Evolutionary conservation across 2,113 vertebrate species (phyloP), one percentile per base, ranked within the genome.

Genomic region (Gasterosteus nipponicus): DNA sequence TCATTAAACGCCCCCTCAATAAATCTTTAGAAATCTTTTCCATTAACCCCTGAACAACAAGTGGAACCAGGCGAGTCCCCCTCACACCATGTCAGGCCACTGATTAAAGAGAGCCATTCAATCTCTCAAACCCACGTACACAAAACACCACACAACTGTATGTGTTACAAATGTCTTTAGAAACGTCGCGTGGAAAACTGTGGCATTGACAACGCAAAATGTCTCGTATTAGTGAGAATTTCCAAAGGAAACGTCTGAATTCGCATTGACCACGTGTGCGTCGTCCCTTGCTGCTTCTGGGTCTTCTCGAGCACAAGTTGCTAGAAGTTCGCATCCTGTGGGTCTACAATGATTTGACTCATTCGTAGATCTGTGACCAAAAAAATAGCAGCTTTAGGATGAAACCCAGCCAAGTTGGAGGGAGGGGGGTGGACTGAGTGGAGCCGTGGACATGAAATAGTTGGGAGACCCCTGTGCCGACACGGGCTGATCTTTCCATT

Each of bases 1-100:
- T 92, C 91, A 90, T 94, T 92, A 93, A 94, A 92, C 90, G 89
- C 92, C 91, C 90, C 91, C 86, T 90, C 91, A 90, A 92, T 93
- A 92, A 92, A 92, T 91, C 91, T 91, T 92, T 91, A 90, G 88
- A 92, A 92, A 92, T 87, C 84, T 89, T 87, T 89, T 89, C 89
- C 85, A 91, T 89, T 92, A 87, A 93, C 84, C 86, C 82, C 81
- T 67, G 78, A 84, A 89, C 89, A 90, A 89, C 83, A 87, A 89
- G 91, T 88, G 90, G 82, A 87, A 91, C 87, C 89, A 89, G 86
- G 75, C 88, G 87, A 86, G 87, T 86, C 82, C 83, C 82, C 75
- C 86, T 78, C 85, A 70, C 87, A 83, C 86, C 64, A 80, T 82
- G 88, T 91, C 87, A 89, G 65, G 75, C 66, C 82, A 71, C 88